These are phyloP conservation scores for Corythornis madagascariensis DNA, from an alignment of 2,113 vertebrate genomes.

Conservation along the genomic window DNA sequence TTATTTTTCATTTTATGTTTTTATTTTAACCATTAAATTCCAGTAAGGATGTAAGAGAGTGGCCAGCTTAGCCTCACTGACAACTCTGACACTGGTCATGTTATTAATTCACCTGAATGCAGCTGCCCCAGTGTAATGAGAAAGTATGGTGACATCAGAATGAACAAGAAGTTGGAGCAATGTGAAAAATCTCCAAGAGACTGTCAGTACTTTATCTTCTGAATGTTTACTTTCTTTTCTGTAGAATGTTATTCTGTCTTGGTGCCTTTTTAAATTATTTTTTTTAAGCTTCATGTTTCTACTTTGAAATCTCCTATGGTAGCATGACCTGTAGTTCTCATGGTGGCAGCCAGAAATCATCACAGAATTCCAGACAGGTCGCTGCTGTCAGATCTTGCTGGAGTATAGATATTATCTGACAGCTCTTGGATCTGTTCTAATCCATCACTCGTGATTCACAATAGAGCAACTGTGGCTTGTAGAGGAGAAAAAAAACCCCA, in stretches of 20 bases:
- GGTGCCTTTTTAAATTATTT: neutral
- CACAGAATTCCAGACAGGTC: slow-evolving; percentile 9
- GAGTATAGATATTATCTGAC: neutral
- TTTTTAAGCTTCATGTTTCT: neutral
- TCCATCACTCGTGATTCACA: neutral
- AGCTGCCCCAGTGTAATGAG: neutral
- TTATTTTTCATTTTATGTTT: neutral
- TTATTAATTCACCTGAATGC: neutral
- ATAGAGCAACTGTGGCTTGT: neutral
- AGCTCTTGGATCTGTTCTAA: neutral
- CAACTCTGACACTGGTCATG: neutral
- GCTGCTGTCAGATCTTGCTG: neutral
- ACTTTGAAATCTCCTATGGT: neutral
- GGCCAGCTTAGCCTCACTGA: neutral
- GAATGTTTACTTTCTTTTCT: neutral
- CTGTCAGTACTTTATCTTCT: neutral
- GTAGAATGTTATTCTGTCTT: neutral
- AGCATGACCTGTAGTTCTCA: neutral
- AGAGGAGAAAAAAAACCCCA: neutral
- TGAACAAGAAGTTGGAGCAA: neutral
- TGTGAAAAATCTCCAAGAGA: neutral
- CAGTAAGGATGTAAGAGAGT: neutral
- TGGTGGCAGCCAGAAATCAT: neutral
- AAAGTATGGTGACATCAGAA: neutral
- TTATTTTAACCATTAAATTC: neutral